Evolutionary conservation across 2,888 invertebrate genomes (phyloP).

Genomic region (Cataglyphis albicans): DNA sequence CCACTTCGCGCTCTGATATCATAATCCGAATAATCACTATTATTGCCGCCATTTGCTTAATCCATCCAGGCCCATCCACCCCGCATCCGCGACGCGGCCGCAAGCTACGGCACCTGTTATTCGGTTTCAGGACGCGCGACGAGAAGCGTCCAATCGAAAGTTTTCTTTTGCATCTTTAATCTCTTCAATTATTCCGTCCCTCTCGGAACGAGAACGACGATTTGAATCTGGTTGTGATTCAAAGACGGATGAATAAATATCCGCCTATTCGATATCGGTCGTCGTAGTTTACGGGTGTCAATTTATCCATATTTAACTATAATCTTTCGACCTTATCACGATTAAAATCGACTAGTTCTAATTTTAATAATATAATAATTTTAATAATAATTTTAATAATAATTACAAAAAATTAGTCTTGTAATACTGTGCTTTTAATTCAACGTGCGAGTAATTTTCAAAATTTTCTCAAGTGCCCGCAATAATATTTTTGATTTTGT

Average conservation of each 20-base stretch:
- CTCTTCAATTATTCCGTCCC: conserved; percentile 20
- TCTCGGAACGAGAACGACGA: not conserved
- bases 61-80: conserved; percentile 76
- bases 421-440: not conserved
- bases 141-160: conserved; percentile 46
- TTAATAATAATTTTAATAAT: no score
- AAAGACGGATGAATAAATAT: not conserved
- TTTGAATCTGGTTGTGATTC: not conserved
- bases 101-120: conserved; percentile 60
- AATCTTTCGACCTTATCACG: not conserved
- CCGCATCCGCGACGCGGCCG: conserved; percentile 54
- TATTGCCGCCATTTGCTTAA: conserved; percentile 86
- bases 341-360: not conserved
- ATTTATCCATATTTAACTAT: not conserved
- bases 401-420: not conserved
- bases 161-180: conserved; percentile 46
- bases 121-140: conserved; percentile 51
- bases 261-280: not conserved
- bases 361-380: not conserved
- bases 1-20: conserved; percentile 86
- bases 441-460: not conserved
- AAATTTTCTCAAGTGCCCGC: not conserved
- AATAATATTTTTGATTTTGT: not conserved
- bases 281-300: not conserved
- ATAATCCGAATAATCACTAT: conserved; percentile 86